Percentiles rank a stretch among this genome's conserved stretches.
phyloP scores from a whole-genome alignment of 64 coral and sea anemone species.

The Dendronephthya gigantea region DNA sequence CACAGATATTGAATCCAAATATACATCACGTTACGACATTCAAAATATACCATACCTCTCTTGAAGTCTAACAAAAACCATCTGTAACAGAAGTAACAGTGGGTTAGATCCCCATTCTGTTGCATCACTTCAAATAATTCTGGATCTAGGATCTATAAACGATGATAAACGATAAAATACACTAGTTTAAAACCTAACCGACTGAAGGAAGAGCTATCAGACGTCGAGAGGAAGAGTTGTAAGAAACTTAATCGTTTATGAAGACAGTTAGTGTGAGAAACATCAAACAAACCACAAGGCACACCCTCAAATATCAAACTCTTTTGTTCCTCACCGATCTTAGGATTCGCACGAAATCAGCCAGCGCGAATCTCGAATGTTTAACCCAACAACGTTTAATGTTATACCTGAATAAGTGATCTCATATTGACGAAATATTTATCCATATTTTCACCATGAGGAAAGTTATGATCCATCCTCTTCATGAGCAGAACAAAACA shows the following conservation, averaged over 20 bases:
- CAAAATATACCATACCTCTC: constrained; percentile 68
- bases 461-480: constrained; percentile 97
- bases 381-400: too few relatives aligned
- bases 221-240: too few relatives aligned
- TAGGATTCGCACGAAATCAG: too few relatives aligned
- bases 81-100: constrained; percentile 99
- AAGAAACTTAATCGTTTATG: too few relatives aligned
- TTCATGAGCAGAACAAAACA: constrained; percentile 96
- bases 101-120: constrained; percentile 80
- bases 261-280: too few relatives aligned
- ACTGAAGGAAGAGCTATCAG: too few relatives aligned
- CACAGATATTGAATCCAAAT: background rate
- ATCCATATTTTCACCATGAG: constrained; percentile 88
- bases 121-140: constrained; percentile 96
- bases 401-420: constrained; percentile 77
- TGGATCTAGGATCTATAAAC: constrained; percentile 58
- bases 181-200: too few relatives aligned
- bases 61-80: constrained; percentile 98
- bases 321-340: too few relatives aligned
- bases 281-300: too few relatives aligned
- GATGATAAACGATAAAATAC: background rate
- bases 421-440: constrained; percentile 90
- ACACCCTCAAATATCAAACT: too few relatives aligned
- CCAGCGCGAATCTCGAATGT: too few relatives aligned
- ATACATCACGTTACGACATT: background rate